Base-by-base conservation (phyloP, 2,113 vertebrate species). In the Gallinago jamesoni region DNA sequence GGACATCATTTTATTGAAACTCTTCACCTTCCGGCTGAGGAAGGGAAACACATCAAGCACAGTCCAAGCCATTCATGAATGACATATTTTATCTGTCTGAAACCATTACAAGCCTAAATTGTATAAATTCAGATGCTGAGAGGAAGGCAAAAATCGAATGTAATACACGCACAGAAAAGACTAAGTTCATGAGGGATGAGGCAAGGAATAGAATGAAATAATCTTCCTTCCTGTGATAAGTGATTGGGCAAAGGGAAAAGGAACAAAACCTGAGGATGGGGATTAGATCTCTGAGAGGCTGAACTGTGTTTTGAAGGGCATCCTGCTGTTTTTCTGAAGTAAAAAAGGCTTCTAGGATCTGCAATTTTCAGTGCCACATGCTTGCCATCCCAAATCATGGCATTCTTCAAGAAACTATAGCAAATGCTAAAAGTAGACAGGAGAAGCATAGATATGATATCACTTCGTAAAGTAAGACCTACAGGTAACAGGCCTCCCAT, bases 361-460 rank as follows among this genome's bases (percentile, higher is more conserved):
- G 25, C 41, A 85, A 0, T 37, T 35, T 68, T 21, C 41, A 30
- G 19, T 37, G 73, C 50, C 31, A 35, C 30, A 21, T 1, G 0
- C 23, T 87, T 0, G 0, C 23, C 33, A 7, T 6, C 1, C 1
- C 66, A 89, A 94, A 87, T 57, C 31, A 39, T 0, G 0, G 6
- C 12, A 43, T 84, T 68, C 57, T 79, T 60, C 27, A 73, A 62
- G 63, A 76, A 80, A 56, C 7, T 50, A 1, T 12, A 57, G 27
- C 27, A 89, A 87, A 81, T 55, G 56, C 45, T 89, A 64, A 68
- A 67, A 64, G 67, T 24, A 87, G 39, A 5, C 14, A 47, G 60
- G 12, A 80, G 33, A 35, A 74, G 21, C n/a, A 70, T 11, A 53
- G 30, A 53, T 60, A 48, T 24, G 28, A 10, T 52, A 75, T 31